Evolutionary conservation across 2,888 invertebrate species (phyloP).

Genomic region (Galerucella calmariensis): DNA sequence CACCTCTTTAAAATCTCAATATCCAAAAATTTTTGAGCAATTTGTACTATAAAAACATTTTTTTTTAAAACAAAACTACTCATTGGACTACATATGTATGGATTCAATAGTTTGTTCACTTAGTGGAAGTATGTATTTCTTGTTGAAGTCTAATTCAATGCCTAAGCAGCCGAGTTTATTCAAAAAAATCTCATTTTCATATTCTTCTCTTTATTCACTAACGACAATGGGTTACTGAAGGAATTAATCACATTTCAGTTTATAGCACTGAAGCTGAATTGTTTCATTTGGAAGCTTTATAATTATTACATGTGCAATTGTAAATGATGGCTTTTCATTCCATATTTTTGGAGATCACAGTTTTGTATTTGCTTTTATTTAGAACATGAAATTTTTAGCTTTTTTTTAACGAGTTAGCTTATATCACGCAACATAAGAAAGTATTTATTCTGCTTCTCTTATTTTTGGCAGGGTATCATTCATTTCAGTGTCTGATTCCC

Average conservation of each 20-base stretch:
- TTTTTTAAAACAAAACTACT: too few relatives aligned
- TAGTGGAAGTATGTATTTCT: too few relatives aligned
- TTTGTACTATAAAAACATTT: too few relatives aligned
- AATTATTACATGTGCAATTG: not conserved
- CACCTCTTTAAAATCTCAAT: not conserved
- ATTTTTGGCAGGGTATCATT: too few relatives aligned
- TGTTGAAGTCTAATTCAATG: too few relatives aligned
- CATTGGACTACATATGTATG: too few relatives aligned
- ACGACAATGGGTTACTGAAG: not conserved
- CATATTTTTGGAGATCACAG: not conserved
- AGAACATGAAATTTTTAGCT: not conserved
- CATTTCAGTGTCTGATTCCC: too few relatives aligned
- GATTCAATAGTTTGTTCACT: too few relatives aligned
- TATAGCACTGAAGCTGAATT: not conserved
- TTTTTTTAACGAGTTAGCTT: not conserved
- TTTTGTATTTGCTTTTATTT: constrained; percentile 3
- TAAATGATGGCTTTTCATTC: constrained; percentile 2
- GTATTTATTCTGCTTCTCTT: not conserved
- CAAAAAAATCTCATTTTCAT: too few relatives aligned
- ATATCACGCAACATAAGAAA: not conserved
- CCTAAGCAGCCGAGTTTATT: too few relatives aligned
- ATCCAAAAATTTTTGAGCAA: not conserved
- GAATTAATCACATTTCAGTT: not conserved
- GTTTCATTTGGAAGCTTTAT: not conserved
- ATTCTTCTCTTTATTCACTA: too few relatives aligned